These are phyloP conservation scores for Falco punctatus DNA, from an alignment of 2,113 vertebrate genomes.

Conservation along the genomic window DNA sequence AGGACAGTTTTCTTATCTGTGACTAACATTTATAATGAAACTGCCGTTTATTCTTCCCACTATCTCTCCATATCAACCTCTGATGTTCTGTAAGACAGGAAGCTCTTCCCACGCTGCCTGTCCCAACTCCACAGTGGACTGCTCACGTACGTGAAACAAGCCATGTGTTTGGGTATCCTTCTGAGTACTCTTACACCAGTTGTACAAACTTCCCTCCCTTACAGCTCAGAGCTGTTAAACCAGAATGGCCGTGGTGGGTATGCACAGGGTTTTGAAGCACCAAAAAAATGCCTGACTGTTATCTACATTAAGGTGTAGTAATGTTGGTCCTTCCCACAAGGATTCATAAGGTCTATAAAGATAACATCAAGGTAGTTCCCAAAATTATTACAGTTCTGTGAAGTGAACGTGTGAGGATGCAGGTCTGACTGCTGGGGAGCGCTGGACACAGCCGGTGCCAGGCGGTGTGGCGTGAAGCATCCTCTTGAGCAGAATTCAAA, in stretches of 20 bases:
- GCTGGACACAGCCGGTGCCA: neutral
- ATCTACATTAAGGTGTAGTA: too few relatives aligned
- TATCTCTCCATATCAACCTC: neutral
- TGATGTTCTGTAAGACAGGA: neutral
- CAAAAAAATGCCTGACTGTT: neutral
- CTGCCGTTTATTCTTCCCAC: neutral
- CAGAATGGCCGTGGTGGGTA: rapidly evolving
- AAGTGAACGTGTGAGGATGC: rapidly evolving
- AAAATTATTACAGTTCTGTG: neutral
- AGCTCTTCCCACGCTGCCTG: neutral
- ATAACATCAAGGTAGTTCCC: neutral
- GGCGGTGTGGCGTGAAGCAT: neutral
- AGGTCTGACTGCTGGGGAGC: neutral
- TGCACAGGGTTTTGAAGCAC: neutral
- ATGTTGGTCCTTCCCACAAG: neutral
- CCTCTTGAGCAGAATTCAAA: neutral
- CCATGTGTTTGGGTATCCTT: neutral
- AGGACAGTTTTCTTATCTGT: neutral
- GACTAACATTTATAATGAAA: neutral
- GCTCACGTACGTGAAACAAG: rapidly evolving
- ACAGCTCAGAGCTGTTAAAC: rapidly evolving
- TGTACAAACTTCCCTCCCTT: neutral
- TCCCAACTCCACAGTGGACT: neutral
- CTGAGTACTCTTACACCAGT: neutral
- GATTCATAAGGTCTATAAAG: neutral